Evolutionary conservation across 2,797 vertebrate genomes (phyloP).

Genomic region (Platyrinchus mystaceus): DNA sequence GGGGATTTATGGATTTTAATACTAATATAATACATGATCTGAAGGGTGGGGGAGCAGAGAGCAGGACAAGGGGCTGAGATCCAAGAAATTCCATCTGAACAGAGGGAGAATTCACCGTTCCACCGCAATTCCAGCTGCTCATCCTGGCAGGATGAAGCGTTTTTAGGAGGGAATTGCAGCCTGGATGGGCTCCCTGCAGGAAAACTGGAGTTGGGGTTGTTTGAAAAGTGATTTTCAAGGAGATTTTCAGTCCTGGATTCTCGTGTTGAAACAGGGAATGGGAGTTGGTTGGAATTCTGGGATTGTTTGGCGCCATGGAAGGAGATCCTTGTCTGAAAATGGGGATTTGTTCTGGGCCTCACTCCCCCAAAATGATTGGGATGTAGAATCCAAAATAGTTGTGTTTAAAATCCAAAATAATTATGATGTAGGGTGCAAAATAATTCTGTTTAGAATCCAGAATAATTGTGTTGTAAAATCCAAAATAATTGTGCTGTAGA

Average conservation of each 20-base stretch:
- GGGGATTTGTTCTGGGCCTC: background rate
- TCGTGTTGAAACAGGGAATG: background rate
- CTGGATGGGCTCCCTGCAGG: background rate
- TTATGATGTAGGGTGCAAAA: too few species aligned
- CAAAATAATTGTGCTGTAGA: accelerated
- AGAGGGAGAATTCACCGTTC: background rate
- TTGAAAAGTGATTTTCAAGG: background rate
- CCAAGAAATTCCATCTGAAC: background rate
- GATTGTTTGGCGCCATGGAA: background rate
- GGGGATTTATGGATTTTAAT: background rate
- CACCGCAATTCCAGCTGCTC: background rate
- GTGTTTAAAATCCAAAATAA: too few species aligned
- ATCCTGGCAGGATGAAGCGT: too few species aligned
- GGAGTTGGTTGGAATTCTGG: background rate
- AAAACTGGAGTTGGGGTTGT: background rate
- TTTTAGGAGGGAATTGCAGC: background rate
- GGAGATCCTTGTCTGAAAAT: background rate
- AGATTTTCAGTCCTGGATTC: background rate
- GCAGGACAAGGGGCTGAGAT: too few species aligned
- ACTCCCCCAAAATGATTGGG: background rate
- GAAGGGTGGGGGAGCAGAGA: too few species aligned
- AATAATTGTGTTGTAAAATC: background rate
- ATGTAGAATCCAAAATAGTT: too few species aligned
- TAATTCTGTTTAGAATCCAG: background rate
- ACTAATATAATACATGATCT: too few species aligned